These are phyloP conservation scores for Formica selysi DNA, from an alignment of 1,140 invertebrate genomes.

Conservation along the genomic window DNA sequence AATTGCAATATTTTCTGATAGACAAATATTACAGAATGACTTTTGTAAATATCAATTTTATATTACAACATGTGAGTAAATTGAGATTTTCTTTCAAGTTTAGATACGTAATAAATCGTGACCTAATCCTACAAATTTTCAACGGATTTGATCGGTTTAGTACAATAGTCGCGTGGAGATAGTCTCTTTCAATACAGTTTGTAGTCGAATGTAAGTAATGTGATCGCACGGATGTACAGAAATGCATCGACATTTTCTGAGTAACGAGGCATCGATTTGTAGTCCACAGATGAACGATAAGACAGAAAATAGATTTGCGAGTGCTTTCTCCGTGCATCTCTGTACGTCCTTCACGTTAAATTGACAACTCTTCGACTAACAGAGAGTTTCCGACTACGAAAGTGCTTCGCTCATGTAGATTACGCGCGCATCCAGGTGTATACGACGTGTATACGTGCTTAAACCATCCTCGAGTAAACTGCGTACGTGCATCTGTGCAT, in stretches of 20 bases:
- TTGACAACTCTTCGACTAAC: slow-evolving; percentile 37
- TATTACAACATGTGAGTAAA: slow-evolving; percentile 10
- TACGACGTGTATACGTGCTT: slow-evolving; percentile 23
- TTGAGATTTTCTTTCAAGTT: slow-evolving; percentile 13
- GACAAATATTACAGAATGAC: background rate
- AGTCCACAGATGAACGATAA: slow-evolving; percentile 13
- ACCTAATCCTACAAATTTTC: slow-evolving; percentile 2
- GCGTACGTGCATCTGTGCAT: slow-evolving; percentile 16
- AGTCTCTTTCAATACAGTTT: slow-evolving; percentile 7
- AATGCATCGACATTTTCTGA: slow-evolving; percentile 31
- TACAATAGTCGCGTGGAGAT: slow-evolving; percentile 16
- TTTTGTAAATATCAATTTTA: slow-evolving; percentile 40
- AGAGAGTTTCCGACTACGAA: background rate
- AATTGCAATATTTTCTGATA: slow-evolving; percentile 22
- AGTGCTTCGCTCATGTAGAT: slow-evolving; percentile 29
- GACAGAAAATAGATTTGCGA: slow-evolving; percentile 43
- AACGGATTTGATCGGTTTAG: slow-evolving; percentile 12
- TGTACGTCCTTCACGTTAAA: slow-evolving; percentile 6
- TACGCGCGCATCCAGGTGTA: slow-evolving; percentile 44
- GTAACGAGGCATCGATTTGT: slow-evolving; percentile 40
- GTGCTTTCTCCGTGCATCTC: background rate
- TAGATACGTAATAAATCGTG: background rate
- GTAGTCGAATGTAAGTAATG: slow-evolving; percentile 20
- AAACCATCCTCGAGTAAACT: slow-evolving; percentile 18
- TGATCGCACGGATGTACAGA: background rate